Conservation (phyloP, 2,888 invertebrate species). For the Chalcis sispes region DNA sequence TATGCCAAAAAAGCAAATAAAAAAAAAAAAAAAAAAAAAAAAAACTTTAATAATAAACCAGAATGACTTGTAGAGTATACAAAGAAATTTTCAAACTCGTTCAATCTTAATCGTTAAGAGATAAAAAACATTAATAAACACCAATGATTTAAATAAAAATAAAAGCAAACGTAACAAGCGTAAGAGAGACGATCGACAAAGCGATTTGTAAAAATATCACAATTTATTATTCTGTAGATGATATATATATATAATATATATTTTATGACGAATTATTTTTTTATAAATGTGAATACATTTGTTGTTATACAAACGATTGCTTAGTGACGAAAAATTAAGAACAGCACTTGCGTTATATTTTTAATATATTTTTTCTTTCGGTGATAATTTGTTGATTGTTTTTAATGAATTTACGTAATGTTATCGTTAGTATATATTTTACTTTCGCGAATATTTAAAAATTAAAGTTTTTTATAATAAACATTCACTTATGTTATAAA, state of each 20-base stretch:
- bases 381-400: too few relatives aligned
- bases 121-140: constrained; percentile 33
- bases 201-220: constrained; percentile 18
- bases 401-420: too few relatives aligned
- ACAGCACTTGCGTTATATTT: too few relatives aligned
- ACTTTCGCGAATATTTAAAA: too few relatives aligned
- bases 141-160: constrained; percentile 36
- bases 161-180: constrained; percentile 34
- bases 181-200: constrained; percentile 16
- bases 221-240: constrained; percentile 23
- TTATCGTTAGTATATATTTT: too few relatives aligned
- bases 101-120: constrained; percentile 30
- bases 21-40: constrained; percentile 17
- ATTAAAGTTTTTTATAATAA: too few relatives aligned
- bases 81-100: constrained; percentile 13
- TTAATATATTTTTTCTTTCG: too few relatives aligned
- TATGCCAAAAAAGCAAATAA: constrained; percentile 45
- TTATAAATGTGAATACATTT: too few relatives aligned
- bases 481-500: too few relatives aligned
- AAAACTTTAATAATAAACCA: too few relatives aligned
- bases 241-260: background rate
- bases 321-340: too few relatives aligned
- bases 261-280: constrained; percentile 27
- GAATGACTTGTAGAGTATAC: constrained; percentile 30
- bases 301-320: too few relatives aligned